phyloP scores from a whole-genome alignment of 2,888 invertebrate genomes.

The Harpalus rubripes region DNA sequence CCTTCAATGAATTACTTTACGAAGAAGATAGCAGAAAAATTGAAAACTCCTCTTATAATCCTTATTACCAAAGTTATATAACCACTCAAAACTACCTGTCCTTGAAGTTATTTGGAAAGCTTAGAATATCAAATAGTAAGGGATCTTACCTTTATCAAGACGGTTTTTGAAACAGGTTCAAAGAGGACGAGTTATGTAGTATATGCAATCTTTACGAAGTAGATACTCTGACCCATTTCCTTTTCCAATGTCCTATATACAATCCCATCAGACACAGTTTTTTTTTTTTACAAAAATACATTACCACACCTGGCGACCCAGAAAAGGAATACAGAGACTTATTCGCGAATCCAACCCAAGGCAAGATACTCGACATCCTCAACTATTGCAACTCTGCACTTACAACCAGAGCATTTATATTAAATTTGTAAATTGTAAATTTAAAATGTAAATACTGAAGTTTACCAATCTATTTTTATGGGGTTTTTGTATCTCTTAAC shows the following conservation, averaged over 20 bases:
- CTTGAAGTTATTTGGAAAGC: conserved; percentile 14
- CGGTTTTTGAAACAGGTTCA: not conserved
- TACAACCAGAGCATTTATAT: too few relatives aligned
- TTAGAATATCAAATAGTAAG: not conserved
- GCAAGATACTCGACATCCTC: not conserved
- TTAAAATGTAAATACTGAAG: not conserved
- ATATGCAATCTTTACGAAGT: not conserved
- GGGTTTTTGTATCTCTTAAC: not conserved
- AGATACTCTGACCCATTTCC: too few relatives aligned
- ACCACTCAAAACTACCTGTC: not conserved
- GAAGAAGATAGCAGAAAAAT: too few relatives aligned
- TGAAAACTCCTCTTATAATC: too few relatives aligned
- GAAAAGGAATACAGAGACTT: too few relatives aligned
- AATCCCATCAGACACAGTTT: too few relatives aligned
- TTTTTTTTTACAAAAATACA: not conserved
- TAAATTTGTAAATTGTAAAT: not conserved
- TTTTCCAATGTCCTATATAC: too few relatives aligned
- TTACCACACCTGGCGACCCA: not conserved
- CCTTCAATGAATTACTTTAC: too few relatives aligned
- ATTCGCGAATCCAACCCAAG: too few relatives aligned
- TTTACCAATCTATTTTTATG: not conserved
- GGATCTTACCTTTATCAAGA: not conserved
- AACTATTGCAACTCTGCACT: too few relatives aligned
- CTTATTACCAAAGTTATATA: too few relatives aligned
- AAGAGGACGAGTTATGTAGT: not conserved